phyloP scores from a whole-genome alignment of 2,888 invertebrate species.

The Euplexia lucipara region DNA sequence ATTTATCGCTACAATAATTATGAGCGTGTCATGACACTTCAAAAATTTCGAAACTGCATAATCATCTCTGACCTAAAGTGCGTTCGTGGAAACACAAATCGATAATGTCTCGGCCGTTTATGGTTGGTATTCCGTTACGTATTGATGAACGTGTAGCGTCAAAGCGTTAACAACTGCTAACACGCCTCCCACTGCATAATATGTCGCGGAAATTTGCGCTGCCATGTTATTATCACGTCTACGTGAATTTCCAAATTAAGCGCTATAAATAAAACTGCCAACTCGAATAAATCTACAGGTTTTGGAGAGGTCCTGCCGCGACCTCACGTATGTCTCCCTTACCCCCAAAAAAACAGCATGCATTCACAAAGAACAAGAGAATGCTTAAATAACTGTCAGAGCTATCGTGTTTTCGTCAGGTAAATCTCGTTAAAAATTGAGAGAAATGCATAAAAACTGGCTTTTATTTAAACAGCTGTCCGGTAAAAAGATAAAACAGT shows the following conservation, averaged over 20 bases:
- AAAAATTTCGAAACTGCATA: conserved; percentile 72
- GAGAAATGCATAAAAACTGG: conserved; percentile 82
- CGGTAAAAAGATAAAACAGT: conserved; percentile 80
- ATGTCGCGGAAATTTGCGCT: conserved; percentile 66
- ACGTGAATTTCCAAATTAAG: conserved; percentile 59
- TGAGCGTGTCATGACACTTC: conserved; percentile 76
- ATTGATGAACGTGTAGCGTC: conserved; percentile 69
- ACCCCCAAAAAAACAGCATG: conserved; percentile 69
- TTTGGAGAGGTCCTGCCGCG: conserved; percentile 66
- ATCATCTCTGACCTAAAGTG: conserved; percentile 71
- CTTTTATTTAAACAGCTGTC: conserved; percentile 83
- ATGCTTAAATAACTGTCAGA: conserved; percentile 85
- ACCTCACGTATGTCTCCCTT: conserved; percentile 69
- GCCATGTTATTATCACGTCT: conserved; percentile 65
- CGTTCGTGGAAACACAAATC: conserved; percentile 70
- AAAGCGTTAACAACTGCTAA: conserved; percentile 77
- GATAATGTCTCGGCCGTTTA: conserved; percentile 69
- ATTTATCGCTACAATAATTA: conserved; percentile 82
- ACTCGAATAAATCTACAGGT: conserved; percentile 57
- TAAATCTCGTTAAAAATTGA: conserved; percentile 83
- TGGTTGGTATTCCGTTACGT: conserved; percentile 69
- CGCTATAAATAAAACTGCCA: conserved; percentile 57
- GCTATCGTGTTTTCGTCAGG: conserved; percentile 79
- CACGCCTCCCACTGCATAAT: conserved; percentile 67
- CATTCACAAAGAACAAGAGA: conserved; percentile 73